A percentile compares a stretch with the other conserved stretches of the same genome.
These are phyloP conservation scores for Periophthalmodon schlosseri DNA, from an alignment of 2,113 vertebrate genomes.

Conservation along the genomic window DNA sequence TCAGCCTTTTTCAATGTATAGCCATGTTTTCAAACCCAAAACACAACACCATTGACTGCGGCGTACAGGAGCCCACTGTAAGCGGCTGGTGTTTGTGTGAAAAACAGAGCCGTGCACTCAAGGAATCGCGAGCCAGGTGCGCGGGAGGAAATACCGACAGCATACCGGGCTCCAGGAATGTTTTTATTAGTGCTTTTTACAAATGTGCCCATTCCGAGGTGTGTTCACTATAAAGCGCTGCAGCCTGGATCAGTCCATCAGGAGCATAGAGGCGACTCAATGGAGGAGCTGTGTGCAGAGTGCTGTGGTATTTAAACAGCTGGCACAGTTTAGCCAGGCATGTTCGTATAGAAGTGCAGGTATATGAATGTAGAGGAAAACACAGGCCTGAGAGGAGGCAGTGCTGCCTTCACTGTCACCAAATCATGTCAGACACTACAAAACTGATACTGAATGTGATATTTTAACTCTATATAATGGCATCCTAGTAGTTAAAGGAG, in stretches of 20 bases:
- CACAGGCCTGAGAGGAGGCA: slow-evolving; percentile 57
- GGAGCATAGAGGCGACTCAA: slow-evolving; percentile 71
- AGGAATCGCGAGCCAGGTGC: slow-evolving; percentile 75
- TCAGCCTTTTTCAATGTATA: background rate
- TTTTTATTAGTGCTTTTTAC: slow-evolving; percentile 73
- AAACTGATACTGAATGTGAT: background rate
- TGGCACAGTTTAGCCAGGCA: slow-evolving; percentile 81
- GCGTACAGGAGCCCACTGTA: slow-evolving; percentile 40
- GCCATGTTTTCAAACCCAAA: slow-evolving; percentile 37
- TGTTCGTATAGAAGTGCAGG: slow-evolving; percentile 64
- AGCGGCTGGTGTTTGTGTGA: slow-evolving; percentile 47
- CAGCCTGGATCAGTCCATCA: slow-evolving; percentile 76
- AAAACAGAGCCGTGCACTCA: slow-evolving; percentile 65
- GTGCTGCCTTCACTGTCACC: slow-evolving; percentile 50
- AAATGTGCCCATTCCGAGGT: slow-evolving; percentile 75
- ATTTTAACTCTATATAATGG: too few species aligned
- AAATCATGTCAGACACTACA: slow-evolving; percentile 15
- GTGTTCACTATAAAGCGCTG: slow-evolving; percentile 76
- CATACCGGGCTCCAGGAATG: slow-evolving; percentile 72
- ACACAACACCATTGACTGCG: slow-evolving; percentile 47
- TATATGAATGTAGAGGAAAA: slow-evolving; percentile 63
- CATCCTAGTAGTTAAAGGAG: too few species aligned
- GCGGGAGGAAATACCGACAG: slow-evolving; percentile 74
- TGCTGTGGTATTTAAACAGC: slow-evolving; percentile 82
- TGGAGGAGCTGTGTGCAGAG: slow-evolving; percentile 81